Evolutionary conservation across 2,797 vertebrate genomes (phyloP).

Genomic region (Onychomys leucogaster): DNA sequence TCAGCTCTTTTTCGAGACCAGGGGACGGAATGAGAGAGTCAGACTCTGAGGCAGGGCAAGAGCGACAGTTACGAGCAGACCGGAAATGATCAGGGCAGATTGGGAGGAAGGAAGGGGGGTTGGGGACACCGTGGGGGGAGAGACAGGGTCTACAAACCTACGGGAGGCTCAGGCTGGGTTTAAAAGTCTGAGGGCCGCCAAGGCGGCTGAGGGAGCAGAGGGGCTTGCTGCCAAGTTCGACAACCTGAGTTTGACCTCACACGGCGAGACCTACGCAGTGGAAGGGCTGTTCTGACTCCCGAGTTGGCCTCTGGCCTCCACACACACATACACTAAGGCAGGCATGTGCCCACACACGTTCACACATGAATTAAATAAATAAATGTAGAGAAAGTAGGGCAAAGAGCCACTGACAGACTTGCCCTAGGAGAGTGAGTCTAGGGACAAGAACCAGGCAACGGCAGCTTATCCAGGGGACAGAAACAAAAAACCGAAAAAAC

Average conservation of each 20-base stretch:
- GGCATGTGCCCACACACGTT: background rate
- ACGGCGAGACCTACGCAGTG: background rate
- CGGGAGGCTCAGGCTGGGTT: background rate
- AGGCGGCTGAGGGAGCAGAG: background rate
- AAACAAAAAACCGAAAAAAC: background rate
- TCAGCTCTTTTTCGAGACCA: background rate
- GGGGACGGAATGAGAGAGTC: background rate
- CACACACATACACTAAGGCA: background rate
- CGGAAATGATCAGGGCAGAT: background rate
- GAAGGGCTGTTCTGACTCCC: background rate
- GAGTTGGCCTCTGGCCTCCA: background rate
- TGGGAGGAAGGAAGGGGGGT: background rate
- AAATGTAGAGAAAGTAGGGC: background rate
- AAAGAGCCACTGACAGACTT: background rate
- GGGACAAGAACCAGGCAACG: background rate
- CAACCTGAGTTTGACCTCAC: background rate
- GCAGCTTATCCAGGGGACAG: constrained; percentile 1
- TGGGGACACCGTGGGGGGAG: background rate
- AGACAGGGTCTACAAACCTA: background rate
- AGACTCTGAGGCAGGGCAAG: background rate
- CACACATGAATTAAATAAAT: background rate
- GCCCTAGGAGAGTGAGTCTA: background rate
- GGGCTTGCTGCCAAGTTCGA: background rate
- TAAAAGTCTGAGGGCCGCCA: background rate
- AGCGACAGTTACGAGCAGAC: background rate